phyloP scores from a whole-genome alignment of 1,140 invertebrate species.

The Drosophila kepulauana region DNA sequence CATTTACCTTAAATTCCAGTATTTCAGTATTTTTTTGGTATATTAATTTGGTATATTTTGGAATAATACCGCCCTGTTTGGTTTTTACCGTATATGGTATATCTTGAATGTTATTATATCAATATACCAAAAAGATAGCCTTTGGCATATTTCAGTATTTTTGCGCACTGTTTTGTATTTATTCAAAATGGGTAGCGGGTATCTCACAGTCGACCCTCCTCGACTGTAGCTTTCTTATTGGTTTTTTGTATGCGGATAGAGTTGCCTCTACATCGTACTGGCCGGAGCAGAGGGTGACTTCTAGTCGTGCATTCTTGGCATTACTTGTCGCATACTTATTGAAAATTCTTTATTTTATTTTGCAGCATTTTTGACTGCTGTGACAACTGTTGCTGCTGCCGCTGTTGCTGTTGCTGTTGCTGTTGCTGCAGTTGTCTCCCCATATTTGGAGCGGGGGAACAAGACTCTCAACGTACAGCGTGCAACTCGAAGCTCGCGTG shows the following conservation, averaged over 20 bases:
- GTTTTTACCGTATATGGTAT: no score
- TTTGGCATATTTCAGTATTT: no score
- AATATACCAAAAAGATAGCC: no score
- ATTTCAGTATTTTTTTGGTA: no score
- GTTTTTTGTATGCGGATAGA: not conserved
- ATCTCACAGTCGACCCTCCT: no score
- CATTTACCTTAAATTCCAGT: no score
- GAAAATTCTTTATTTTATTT: slow-evolving; percentile 61
- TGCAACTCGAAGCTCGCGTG: not conserved
- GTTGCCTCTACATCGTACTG: not conserved
- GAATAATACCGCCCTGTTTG: no score
- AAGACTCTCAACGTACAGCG: not conserved
- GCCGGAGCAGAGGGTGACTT: slow-evolving; percentile 1
- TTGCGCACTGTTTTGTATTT: no score
- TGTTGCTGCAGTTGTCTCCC: slow-evolving; percentile 39
- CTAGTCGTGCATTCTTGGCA: slow-evolving; percentile 9
- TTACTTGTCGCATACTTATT: slow-evolving; percentile 35
- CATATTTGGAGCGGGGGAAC: slow-evolving; percentile 49
- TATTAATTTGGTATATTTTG: no score
- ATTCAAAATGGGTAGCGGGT: no score
- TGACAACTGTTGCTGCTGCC: slow-evolving; percentile 44
- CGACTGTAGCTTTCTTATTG: no score
- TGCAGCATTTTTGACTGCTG: slow-evolving; percentile 70
- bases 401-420: not conserved
- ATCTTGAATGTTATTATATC: no score